phyloP scores from a whole-genome alignment of 2,113 vertebrate species.

The Toxotes chatareus region DNA sequence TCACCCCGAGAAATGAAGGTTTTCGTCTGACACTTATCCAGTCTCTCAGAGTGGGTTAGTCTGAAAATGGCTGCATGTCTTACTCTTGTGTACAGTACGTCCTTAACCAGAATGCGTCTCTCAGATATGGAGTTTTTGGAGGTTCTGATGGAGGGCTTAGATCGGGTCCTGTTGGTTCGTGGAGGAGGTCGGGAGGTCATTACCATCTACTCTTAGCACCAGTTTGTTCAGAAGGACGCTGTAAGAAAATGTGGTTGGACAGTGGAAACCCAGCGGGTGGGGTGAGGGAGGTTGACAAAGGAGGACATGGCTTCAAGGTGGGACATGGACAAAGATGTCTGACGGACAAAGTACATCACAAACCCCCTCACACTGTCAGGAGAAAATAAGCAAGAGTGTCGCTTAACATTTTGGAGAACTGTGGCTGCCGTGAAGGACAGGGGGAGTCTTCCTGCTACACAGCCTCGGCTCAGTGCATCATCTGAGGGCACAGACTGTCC shows the following conservation, averaged over 20 bases:
- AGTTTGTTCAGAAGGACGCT: background rate
- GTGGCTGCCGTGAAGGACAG: background rate
- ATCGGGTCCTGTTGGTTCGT: constrained; percentile 91
- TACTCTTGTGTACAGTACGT: background rate
- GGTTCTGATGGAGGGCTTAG: constrained; percentile 92
- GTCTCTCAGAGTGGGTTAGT: too few relatives aligned
- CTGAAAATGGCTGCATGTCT: background rate
- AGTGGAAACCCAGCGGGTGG: background rate
- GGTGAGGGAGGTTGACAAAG: background rate
- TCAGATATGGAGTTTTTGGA: constrained; percentile 98
- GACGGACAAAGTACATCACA: background rate
- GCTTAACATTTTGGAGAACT: background rate
- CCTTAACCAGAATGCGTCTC: constrained; percentile 78
- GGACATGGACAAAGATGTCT: background rate
- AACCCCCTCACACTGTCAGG: background rate
- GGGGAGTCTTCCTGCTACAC: constrained; percentile 3
- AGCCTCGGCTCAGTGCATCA: background rate
- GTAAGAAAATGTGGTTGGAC: background rate
- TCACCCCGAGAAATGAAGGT: too few relatives aligned
- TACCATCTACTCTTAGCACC: constrained; percentile 94
- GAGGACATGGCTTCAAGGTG: background rate
- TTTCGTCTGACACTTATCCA: too few relatives aligned
- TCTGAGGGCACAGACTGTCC: background rate
- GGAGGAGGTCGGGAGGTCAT: constrained; percentile 96
- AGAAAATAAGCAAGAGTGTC: background rate